These are phyloP conservation scores for Latheticus oryzae DNA, from an alignment of 2,888 invertebrate genomes.

Conservation along the genomic window DNA sequence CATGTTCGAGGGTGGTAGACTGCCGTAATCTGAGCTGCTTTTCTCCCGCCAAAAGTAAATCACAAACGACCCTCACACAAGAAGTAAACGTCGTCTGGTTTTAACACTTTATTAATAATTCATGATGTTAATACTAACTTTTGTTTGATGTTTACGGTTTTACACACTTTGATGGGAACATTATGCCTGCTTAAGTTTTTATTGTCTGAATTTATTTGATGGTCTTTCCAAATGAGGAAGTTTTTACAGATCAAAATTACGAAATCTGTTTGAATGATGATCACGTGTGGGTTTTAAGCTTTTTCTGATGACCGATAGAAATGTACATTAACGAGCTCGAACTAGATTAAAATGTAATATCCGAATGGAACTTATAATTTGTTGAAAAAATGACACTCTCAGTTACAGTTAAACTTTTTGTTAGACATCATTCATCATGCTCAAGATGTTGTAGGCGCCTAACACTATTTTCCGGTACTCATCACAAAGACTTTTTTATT, in stretches of 20 bases:
- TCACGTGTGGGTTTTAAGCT: no score
- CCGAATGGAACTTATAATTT: background rate
- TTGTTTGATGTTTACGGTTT: slow-evolving; percentile 6
- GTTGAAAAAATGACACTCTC: background rate
- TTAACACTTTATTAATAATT: slow-evolving; percentile 13
- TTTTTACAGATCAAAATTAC: no score
- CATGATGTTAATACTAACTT: slow-evolving; percentile 6
- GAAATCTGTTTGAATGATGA: no score
- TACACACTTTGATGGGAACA: background rate
- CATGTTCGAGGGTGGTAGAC: slow-evolving; percentile 14
- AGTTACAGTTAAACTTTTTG: background rate
- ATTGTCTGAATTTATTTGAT: slow-evolving; percentile 17
- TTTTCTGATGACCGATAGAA: no score
- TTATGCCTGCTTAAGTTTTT: slow-evolving; percentile 7
- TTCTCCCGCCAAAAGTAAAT: slow-evolving; percentile 18
- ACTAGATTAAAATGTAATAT: no score
- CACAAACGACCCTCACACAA: slow-evolving; percentile 1
- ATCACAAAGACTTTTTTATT: no score
- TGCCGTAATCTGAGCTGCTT: slow-evolving; percentile 7
- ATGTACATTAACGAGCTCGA: no score
- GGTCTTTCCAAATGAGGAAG: slow-evolving; percentile 8
- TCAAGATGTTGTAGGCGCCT: background rate
- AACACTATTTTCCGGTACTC: slow-evolving; percentile 5
- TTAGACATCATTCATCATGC: slow-evolving; percentile 5
- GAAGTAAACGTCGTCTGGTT: slow-evolving; percentile 4